A percentile compares a stretch with the other conserved stretches of the same genome.
phyloP scores from a whole-genome alignment of 1,140 invertebrate genomes.

The Pteromalus puparum region DNA sequence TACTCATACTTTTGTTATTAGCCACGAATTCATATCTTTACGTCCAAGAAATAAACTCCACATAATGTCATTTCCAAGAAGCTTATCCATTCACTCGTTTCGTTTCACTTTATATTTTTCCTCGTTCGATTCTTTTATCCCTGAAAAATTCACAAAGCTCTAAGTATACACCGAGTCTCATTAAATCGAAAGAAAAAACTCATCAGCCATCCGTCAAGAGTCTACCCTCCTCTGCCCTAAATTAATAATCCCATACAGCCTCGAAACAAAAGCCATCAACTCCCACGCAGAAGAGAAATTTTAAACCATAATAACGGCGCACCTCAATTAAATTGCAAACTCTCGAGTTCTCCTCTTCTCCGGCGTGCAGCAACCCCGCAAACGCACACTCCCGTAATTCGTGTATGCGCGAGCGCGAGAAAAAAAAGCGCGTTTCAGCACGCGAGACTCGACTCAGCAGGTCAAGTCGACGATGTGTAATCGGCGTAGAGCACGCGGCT shows the following conservation, averaged over 20 bases:
- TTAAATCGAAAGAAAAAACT: no score
- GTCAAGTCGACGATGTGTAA: background rate
- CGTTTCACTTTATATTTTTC: no score
- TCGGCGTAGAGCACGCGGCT: background rate
- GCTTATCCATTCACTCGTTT: no score
- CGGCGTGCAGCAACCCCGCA: background rate
- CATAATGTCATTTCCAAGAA: no score
- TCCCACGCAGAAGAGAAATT: background rate
- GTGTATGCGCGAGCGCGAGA: background rate
- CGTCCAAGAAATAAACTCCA: no score
- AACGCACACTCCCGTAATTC: background rate
- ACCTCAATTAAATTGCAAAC: background rate
- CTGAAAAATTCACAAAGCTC: no score
- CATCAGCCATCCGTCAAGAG: no score
- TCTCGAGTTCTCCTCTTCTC: background rate
- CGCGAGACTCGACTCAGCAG: background rate
- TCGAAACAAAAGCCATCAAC: no score
- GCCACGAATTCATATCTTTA: no score
- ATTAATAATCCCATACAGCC: background rate
- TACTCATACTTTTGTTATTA: no score
- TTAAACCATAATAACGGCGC: background rate
- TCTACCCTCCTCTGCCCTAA: background rate
- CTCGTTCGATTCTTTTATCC: no score
- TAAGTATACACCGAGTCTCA: no score
- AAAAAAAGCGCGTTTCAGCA: background rate